These are phyloP conservation scores for Nyctalus aviator DNA, from an alignment of 2,797 vertebrate genomes.

Conservation along the genomic window DNA sequence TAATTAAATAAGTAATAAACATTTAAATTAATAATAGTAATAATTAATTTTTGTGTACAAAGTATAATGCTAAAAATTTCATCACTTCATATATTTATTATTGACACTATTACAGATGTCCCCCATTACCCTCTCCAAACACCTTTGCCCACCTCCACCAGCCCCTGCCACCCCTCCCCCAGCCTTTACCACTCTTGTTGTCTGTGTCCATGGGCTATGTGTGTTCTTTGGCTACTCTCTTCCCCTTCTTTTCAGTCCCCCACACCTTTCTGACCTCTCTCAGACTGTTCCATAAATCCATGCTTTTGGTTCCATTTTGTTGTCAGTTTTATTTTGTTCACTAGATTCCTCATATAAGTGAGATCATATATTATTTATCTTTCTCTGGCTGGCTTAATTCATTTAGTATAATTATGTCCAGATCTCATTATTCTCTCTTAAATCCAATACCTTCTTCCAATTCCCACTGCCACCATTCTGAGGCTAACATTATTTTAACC, in stretches of 20 bases:
- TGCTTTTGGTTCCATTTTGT: background rate
- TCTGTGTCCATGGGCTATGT: background rate
- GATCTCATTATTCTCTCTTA: background rate
- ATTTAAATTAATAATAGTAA: background rate
- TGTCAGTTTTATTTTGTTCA: background rate
- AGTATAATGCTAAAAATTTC: background rate
- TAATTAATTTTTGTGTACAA: background rate
- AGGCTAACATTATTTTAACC: background rate
- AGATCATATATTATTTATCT: background rate
- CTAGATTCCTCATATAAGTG: background rate
- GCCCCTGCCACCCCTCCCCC: background rate
- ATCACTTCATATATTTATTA: background rate
- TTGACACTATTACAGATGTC: background rate
- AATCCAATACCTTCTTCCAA: background rate
- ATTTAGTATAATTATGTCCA: background rate
- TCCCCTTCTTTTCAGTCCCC: background rate
- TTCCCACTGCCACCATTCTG: background rate
- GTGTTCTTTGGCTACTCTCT: background rate
- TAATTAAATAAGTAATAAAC: slow-evolving; percentile 18
- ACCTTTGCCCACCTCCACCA: background rate
- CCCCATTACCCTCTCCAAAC: background rate
- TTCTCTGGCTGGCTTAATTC: background rate
- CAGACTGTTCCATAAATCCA: background rate
- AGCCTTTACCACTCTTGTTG: background rate
- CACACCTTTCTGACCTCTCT: background rate